Conservation (phyloP, 2,888 invertebrate species). For the Nemotelus nigrinus region DNA sequence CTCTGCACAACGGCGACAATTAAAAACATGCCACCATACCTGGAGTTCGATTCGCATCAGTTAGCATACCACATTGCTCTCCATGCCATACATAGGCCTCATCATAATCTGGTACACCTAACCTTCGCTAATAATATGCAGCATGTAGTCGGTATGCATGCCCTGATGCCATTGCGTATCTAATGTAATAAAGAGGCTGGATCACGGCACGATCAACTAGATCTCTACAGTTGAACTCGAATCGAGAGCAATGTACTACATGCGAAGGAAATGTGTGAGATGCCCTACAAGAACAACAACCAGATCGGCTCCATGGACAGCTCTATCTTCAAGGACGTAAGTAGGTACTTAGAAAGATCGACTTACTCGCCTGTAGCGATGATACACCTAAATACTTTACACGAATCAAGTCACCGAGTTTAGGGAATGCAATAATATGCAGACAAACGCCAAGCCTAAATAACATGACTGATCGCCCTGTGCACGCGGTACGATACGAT, state of each 20-base stretch:
- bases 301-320: constrained; percentile 10
- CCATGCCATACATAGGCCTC: neutral
- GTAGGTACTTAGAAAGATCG: too few species aligned
- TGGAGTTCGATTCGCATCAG: neutral
- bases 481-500: constrained; percentile 28
- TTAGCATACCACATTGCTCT: neutral
- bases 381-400: neutral
- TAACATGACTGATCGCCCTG: constrained; percentile 31
- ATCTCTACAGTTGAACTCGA: constrained; percentile 16
- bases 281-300: neutral
- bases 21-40: too few species aligned
- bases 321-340: constrained; percentile 19
- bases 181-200: constrained; percentile 29
- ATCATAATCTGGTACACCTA: constrained; percentile 24
- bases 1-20: neutral
- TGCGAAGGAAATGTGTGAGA: constrained; percentile 10
- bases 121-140: constrained; percentile 16
- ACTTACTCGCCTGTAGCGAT: constrained; percentile 1
- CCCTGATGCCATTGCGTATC: constrained; percentile 14
- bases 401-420: neutral
- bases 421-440: constrained; percentile 21
- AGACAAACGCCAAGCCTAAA: neutral
- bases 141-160: neutral
- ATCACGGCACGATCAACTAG: constrained; percentile 16
- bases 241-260: too few species aligned